These are phyloP conservation scores for Rafetus swinhoei DNA, from an alignment of 2,113 vertebrate species.

Conservation along the genomic window DNA sequence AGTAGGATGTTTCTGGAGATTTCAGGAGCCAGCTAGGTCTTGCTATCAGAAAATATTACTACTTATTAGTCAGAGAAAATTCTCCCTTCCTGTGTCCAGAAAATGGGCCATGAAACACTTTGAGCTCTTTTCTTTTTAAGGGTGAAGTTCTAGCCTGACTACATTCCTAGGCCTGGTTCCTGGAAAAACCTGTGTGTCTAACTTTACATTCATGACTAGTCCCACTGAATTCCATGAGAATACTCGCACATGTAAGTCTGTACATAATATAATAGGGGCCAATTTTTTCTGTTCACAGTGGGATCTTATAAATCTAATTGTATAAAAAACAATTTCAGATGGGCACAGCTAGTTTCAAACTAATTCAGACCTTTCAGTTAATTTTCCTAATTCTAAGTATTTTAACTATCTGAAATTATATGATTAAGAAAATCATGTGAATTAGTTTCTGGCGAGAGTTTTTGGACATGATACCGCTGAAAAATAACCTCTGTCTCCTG, in stretches of 20 bases:
- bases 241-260: rapidly evolving
- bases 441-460: background rate
- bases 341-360: background rate
- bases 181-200: background rate
- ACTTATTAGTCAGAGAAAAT: background rate
- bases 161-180: background rate
- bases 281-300: rapidly evolving
- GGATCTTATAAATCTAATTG: background rate
- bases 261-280: background rate
- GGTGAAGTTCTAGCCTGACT: background rate
- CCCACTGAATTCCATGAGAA: background rate
- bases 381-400: too few relatives aligned
- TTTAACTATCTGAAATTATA: background rate
- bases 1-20: background rate
- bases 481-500: background rate
- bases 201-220: background rate
- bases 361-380: background rate
- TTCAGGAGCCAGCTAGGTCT: background rate
- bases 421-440: too few relatives aligned
- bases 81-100: background rate
- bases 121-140: background rate
- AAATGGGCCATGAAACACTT: background rate
- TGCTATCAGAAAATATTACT: background rate
- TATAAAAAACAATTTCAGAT: background rate
- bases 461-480: background rate